Evolutionary conservation across 2,113 vertebrate species (phyloP).

Genomic region (Chaetodon auriga): DNA sequence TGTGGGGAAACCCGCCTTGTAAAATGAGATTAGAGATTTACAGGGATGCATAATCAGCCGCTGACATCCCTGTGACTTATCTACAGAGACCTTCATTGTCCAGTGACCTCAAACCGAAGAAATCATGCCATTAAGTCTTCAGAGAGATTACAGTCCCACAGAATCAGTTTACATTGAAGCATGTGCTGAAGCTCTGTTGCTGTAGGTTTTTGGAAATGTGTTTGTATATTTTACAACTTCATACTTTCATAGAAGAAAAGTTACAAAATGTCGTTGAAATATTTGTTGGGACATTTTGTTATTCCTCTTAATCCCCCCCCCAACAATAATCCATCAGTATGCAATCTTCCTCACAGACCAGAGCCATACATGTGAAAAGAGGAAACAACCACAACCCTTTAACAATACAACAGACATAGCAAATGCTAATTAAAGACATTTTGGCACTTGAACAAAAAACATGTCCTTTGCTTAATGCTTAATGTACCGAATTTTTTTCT

Average conservation of each 20-base stretch:
- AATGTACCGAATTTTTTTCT: no score
- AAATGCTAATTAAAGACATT: no score
- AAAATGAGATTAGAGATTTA: conserved; percentile 65
- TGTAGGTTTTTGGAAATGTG: not conserved
- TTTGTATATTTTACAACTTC: not conserved
- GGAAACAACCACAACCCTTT: not conserved
- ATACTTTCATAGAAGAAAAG: not conserved
- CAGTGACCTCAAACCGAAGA: conserved; percentile 47
- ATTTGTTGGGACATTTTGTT: conserved; percentile 56
- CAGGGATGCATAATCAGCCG: conserved; percentile 42
- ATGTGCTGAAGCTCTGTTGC: not conserved
- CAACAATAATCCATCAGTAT: conserved; percentile 50
- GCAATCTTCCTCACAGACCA: conserved; percentile 26
- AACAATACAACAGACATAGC: no score
- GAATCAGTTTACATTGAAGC: not conserved
- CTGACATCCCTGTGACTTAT: conserved; percentile 55
- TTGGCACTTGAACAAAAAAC: no score
- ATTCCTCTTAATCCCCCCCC: conserved; percentile 55
- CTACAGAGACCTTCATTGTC: conserved; percentile 36
- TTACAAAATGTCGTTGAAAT: conserved; percentile 11
- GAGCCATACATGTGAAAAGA: conserved; percentile 13
- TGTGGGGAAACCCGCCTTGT: conserved; percentile 9
- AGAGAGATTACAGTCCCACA: conserved; percentile 17
- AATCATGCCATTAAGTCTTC: conserved; percentile 20
- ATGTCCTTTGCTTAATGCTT: no score